Base-by-base conservation (phyloP, 30 jellyfish, hydroid and myxozoan species). In the Hydractinia echinata region DNA sequence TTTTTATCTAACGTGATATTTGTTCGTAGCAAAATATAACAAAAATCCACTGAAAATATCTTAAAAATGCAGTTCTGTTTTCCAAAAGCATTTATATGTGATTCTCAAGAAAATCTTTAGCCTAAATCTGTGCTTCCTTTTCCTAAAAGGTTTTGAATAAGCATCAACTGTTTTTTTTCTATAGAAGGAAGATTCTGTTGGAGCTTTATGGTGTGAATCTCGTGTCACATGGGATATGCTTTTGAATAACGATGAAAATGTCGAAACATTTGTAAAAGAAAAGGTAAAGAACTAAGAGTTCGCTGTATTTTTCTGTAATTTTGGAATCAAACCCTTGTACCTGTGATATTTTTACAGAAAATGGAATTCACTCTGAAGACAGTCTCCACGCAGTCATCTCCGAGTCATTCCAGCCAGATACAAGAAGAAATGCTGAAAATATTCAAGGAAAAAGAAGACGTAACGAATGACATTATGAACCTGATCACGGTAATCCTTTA, bases 211-310 rank as follows among this genome's bases (percentile, higher is more conserved):
- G 97, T 83, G 78, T 3, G 55, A 76, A 15, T 86, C 97, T 15
- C 88, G 88, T 58, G 58, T 91, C 55, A 51, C 51, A 13, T 91
- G 97, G 97, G 84, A 78, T 44, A 69, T 61, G 51, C 82, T 91
- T 5, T 76, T 91, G 49, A 69, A 78, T 20, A 73, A 72, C 14
- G 92, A 61, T 16, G 73, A 79, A 51, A 82, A 82, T 54, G 81
- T 82, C 13, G 87, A 60, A 11, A 74, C 64, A n/a, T 82, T 91
- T 67, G 15, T 91, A 4, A 19, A 80, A 11, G 89, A 89, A 54
- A 68, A 77, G 13, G 97, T 89, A 77, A 61, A 14, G 21, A 5
- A 58, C 5, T 19, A 50, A 13, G 9, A 30, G 11, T 39, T 15
- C 7, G 11, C 10, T 14, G 20, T 10, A n/a, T 48, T 18, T 5